Evolutionary conservation across 2,797 vertebrate species (phyloP).

Genomic region (Leptatherina wallacei): DNA sequence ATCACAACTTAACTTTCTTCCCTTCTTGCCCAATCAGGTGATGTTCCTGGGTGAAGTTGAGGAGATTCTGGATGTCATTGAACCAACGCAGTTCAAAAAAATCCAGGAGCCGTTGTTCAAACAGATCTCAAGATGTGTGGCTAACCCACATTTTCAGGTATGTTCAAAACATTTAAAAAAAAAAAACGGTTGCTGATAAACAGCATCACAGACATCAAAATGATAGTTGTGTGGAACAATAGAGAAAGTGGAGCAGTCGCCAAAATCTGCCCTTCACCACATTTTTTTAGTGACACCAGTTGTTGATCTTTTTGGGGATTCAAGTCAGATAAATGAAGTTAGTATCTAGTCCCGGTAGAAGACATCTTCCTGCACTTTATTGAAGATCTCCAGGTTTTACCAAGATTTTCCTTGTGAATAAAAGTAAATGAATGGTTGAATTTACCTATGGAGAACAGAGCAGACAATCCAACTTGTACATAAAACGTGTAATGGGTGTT

Average conservation of each 20-base stretch:
- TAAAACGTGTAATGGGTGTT: no score
- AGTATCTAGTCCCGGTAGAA: no score
- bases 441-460: background rate
- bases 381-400: background rate
- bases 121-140: slow-evolving; percentile 95
- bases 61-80: slow-evolving; percentile 98
- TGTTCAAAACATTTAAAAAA: background rate
- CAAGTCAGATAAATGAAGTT: no score
- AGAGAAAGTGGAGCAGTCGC: no score
- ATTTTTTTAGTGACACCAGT: no score
- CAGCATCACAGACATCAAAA: background rate
- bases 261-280: no score
- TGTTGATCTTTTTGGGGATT: no score
- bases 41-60: slow-evolving; percentile 99
- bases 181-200: background rate
- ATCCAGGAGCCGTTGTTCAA: slow-evolving; percentile 97
- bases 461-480: no score
- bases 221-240: no score
- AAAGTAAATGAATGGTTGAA: background rate
- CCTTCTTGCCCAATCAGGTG: slow-evolving; percentile 80
- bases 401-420: background rate
- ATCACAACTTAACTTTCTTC: background rate
- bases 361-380: background rate
- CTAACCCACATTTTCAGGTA: slow-evolving; percentile 99
- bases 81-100: slow-evolving; percentile 98